Evolutionary conservation across 2,113 vertebrate genomes (phyloP).

Genomic region (Syrmaticus mikado): DNA sequence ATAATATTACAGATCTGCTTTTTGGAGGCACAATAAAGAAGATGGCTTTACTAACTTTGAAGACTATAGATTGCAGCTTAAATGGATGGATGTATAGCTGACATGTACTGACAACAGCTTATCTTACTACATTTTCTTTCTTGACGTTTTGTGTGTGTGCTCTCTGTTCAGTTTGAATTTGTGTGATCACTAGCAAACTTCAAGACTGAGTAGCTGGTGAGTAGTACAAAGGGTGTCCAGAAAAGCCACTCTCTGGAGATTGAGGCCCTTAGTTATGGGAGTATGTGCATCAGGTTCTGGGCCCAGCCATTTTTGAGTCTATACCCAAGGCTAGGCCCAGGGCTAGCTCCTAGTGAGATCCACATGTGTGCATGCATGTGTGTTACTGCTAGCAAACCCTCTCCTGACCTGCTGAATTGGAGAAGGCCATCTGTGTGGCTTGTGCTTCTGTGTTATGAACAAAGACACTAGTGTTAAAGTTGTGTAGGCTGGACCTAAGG

Average conservation of each 20-base stretch:
- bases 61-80: neutral
- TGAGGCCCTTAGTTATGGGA: neutral
- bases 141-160: neutral
- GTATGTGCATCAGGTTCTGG: neutral
- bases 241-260: neutral
- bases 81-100: neutral
- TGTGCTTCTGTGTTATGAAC: neutral
- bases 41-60: neutral
- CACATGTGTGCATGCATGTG: neutral
- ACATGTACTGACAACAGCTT: neutral
- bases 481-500: neutral
- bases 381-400: neutral
- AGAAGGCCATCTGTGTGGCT: accelerated
- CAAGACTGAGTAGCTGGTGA: neutral
- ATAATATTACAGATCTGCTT: neutral
- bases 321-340: accelerated
- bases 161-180: neutral
- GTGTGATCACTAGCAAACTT: neutral
- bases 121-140: neutral
- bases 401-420: neutral
- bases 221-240: neutral
- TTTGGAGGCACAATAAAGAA: neutral
- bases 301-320: neutral
- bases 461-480: neutral
- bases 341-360: neutral